Conservation (phyloP, 2,113 vertebrate genomes). For the Chionomys nivalis region DNA sequence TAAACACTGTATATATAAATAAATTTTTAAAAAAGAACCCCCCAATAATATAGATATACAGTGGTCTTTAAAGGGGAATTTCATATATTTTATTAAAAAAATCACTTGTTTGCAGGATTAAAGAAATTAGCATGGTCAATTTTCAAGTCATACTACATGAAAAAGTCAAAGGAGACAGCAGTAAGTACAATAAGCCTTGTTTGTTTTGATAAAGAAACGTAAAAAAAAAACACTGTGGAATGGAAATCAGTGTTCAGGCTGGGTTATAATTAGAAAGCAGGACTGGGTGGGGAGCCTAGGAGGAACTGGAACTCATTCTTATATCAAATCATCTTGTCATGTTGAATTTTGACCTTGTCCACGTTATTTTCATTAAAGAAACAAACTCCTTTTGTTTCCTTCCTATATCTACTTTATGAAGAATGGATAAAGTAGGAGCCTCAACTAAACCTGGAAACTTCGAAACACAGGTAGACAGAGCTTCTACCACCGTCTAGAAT, state of each 20-base stretch:
- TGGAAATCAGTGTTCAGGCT: background rate
- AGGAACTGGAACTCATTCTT: background rate
- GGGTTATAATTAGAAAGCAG: slow-evolving; percentile 4
- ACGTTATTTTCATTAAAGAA: slow-evolving; percentile 34
- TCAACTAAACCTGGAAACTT: slow-evolving; percentile 8
- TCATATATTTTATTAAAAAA: background rate
- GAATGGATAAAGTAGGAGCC: slow-evolving; percentile 18
- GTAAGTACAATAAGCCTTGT: background rate
- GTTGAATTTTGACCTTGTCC: background rate
- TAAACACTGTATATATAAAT: background rate
- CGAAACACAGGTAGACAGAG: background rate
- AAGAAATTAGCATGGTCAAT: background rate
- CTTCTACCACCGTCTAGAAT: background rate
- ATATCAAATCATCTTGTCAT: background rate
- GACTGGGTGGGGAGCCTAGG: background rate
- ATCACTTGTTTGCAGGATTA: slow-evolving; percentile 1
- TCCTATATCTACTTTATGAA: background rate
- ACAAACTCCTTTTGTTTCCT: slow-evolving; percentile 49
- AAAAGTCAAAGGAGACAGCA: slow-evolving; percentile 17
- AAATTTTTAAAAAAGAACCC: background rate
- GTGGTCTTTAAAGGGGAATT: background rate
- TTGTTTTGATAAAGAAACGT: slow-evolving; percentile 46
- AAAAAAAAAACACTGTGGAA: slow-evolving; percentile 40
- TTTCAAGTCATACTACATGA: background rate
- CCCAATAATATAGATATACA: slow-evolving; percentile 25